Base-by-base conservation (phyloP, 64 coral and sea anemone species). In the Stichodactyla mertensii region DNA sequence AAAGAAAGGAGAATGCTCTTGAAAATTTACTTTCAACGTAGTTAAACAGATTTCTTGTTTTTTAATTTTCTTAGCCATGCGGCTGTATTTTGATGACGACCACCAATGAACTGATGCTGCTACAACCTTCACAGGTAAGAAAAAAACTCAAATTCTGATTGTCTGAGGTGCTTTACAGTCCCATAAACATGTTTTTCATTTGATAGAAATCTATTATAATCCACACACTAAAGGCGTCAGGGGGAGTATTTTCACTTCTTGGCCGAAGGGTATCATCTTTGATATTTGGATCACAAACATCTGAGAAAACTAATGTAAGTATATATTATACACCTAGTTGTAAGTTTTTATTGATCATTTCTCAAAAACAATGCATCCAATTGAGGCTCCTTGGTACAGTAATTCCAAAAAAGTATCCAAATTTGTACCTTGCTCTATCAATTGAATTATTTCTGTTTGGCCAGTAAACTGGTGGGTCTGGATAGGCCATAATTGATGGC, bases 51-150 rank as follows among this genome's bases (percentile, higher is more conserved):
- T 58, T 58, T 58, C 56, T 26, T 80, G 18, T 51, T 53, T 61
- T 53, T 80, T 89, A 88, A 54, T n/a, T 58, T 31, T 90, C 88
- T 1, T 61, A 99, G 93, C 90, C 93, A n/a, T 86, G 83, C 89
- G 90, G 97, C 36, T 94, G 93, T 80, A 55, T 99, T 56, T 80
- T 99, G 61, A 79, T 89, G 64, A 99, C 97, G 12, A 99, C 93
- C 58, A 95, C 90, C 28, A 99, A 99, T 95, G 97, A 99, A 58
- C 66, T 99, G 6, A 82, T 95, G 56, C 19, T 99, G 6, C 83
- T 99, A 53, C 87, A 45, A 52, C 85, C 88, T 24, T 92, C 90
- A 84, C 87, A 95, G 86, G 97, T 99, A 89, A 77, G 77, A 8
- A 9, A 3, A 45, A 45, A 45, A 0, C 3, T 45, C 36, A 45